Evolutionary conservation across 2,113 vertebrate genomes (phyloP), one percentile per base, ranked within the genome.

Genomic region (Ageneiosus marmoratus): DNA sequence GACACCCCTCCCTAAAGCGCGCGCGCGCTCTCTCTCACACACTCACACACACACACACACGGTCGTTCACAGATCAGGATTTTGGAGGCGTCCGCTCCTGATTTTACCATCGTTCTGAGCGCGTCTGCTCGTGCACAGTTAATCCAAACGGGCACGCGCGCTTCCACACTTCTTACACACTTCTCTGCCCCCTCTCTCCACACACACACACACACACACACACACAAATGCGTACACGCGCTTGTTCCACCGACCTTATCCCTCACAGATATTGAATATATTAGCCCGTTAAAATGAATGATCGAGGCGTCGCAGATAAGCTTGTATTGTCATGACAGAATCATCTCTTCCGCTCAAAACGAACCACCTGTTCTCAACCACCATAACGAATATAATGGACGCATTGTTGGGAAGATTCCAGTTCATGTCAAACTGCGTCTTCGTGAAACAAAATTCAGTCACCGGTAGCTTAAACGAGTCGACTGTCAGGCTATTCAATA

Each of bases 301-400:
- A 27, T 46, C 34, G 79, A 34, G 50, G 60, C 70, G 37, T 67
- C n/a, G 22, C 51, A 20, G 51, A 27, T 22, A 73, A 73, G 50
- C 20, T 6, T 6, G n/a, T 41, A n/a, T 20, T 3, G 15, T 58
- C 51, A 56, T 15, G 32, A 75, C 22, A 62, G 73, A 82, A 58
- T 20, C 86, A 88, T 85, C 69, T 85, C 87, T 79, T 85, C 82
- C 50, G 50, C 50, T 55, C 32, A 78, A 67, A 85, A 79, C 37
- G 84, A 93, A 95, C 93, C 94, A 95, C 94, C 94, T 94, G 94
- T 95, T 95, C 90, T 91, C 81, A 24, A 44, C 16, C 77, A 77
- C 37, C 58, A 51, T 56, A 10, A 20, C 27, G 63, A 58, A 50
- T 50, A 87, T 85, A 83, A 87, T 65, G 77, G 77, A 78, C 77